A percentile compares a stretch with the other conserved stretches of the same genome.
phyloP scores from a whole-genome alignment of 1,140 invertebrate species.

The Cydia strobilella region DNA sequence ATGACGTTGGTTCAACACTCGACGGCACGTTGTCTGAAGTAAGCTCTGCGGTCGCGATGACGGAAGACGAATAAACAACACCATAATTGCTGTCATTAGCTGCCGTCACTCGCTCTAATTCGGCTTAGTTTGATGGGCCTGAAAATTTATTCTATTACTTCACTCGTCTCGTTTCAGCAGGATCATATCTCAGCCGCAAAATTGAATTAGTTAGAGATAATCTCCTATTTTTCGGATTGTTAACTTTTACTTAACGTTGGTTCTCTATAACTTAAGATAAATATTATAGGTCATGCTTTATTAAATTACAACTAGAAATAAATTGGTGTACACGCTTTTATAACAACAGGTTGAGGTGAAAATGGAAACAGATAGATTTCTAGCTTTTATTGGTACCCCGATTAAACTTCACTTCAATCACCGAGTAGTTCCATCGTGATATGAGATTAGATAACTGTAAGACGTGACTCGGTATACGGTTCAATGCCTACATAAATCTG shows the following conservation, averaged over 20 bases:
- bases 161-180: slow-evolving; percentile 33
- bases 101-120: slow-evolving; percentile 56
- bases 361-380: not conserved
- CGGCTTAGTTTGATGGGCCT: slow-evolving; percentile 51
- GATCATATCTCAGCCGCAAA: slow-evolving; percentile 14
- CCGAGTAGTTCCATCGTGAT: not conserved
- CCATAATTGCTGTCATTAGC: slow-evolving; percentile 59
- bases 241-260: not conserved
- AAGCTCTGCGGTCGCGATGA: slow-evolving; percentile 43
- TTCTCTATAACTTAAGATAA: not conserved
- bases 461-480: not conserved
- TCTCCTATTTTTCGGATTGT: not conserved
- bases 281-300: too few species aligned
- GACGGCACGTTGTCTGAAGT: slow-evolving; percentile 38
- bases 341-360: not conserved
- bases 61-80: slow-evolving; percentile 53
- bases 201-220: slow-evolving; percentile 18
- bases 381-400: not conserved
- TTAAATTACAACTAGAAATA: too few species aligned
- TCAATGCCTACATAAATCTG: not conserved
- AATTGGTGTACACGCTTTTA: not conserved
- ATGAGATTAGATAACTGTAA: not conserved
- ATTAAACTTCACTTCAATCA: slow-evolving; percentile 3
- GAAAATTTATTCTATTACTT: slow-evolving; percentile 61
- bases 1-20: not conserved